Conservation (phyloP, 2,888 invertebrate genomes). For the Zelleria hepariella region DNA sequence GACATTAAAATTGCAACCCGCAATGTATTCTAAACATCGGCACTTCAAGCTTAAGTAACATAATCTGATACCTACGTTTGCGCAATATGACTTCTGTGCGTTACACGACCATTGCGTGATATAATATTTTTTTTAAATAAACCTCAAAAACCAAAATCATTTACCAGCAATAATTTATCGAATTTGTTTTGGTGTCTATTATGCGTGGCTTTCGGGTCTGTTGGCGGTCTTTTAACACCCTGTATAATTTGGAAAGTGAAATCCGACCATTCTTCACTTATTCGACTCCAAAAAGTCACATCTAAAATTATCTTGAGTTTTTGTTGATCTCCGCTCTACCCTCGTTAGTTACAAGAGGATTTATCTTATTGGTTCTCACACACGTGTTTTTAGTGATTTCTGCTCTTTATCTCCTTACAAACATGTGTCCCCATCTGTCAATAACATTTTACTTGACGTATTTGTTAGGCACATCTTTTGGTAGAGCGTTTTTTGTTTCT, state of each 20-base stretch:
- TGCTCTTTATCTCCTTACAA: constrained; percentile 4
- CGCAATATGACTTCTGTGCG: too few relatives aligned
- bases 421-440: constrained; percentile 5
- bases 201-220: too few relatives aligned
- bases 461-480: neutral
- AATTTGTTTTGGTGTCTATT: too few relatives aligned
- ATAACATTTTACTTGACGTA: neutral
- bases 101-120: too few relatives aligned
- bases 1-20: too few relatives aligned
- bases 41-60: too few relatives aligned
- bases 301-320: neutral
- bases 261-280: neutral
- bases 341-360: neutral
- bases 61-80: too few relatives aligned
- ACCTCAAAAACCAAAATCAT: too few relatives aligned
- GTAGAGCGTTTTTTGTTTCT: neutral
- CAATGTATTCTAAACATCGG: too few relatives aligned
- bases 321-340: neutral
- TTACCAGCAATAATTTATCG: too few relatives aligned
- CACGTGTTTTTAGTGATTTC: neutral
- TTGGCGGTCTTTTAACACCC: too few relatives aligned
- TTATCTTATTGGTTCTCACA: constrained; percentile 1
- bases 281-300: neutral
- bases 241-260: neutral
- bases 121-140: too few relatives aligned